These are phyloP conservation scores for Leptopilina myrica DNA, from an alignment of 2,888 invertebrate species.

Conservation along the genomic window DNA sequence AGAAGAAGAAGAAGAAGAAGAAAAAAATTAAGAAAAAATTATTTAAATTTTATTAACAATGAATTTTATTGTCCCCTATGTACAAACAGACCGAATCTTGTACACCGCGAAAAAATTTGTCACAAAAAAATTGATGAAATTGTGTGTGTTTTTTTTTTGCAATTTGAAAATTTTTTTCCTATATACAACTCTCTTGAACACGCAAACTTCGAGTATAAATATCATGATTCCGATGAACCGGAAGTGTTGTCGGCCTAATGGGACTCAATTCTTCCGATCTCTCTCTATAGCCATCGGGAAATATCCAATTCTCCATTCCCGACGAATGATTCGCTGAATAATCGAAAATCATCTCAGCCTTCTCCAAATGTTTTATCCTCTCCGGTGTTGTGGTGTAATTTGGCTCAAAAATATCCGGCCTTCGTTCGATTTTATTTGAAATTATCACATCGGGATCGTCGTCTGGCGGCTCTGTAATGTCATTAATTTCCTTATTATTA, in stretches of 20 bases:
- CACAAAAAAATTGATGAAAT: conserved; percentile 3
- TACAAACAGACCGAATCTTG: conserved; percentile 51
- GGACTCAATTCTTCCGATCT: conserved; percentile 64
- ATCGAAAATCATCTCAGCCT: conserved; percentile 60
- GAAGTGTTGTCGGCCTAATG: conserved; percentile 68
- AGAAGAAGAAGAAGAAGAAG: no score
- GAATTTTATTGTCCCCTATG: conserved; percentile 53
- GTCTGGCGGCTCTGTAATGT: conserved; percentile 45
- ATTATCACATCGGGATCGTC: conserved; percentile 71
- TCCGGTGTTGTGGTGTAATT: conserved; percentile 64
- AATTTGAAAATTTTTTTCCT: conserved; percentile 44
- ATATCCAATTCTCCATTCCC: conserved; percentile 67
- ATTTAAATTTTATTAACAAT: conserved; percentile 45
- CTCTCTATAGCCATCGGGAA: conserved; percentile 63
- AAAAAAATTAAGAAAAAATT: no score
- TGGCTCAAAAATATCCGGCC: conserved; percentile 66
- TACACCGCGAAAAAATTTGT: conserved; percentile 1
- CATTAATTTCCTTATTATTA: conserved; percentile 48
- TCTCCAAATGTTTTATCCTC: conserved; percentile 59
- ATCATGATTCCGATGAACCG: conserved; percentile 70
- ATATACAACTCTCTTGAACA: conserved; percentile 74
- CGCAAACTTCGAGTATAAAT: conserved; percentile 72
- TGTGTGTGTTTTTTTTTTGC: neutral
- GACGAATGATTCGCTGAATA: conserved; percentile 62
- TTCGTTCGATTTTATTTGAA: conserved; percentile 66